These are phyloP conservation scores for Tetheella fluctuosa DNA, from an alignment of 2,888 invertebrate genomes.

Conservation along the genomic window DNA sequence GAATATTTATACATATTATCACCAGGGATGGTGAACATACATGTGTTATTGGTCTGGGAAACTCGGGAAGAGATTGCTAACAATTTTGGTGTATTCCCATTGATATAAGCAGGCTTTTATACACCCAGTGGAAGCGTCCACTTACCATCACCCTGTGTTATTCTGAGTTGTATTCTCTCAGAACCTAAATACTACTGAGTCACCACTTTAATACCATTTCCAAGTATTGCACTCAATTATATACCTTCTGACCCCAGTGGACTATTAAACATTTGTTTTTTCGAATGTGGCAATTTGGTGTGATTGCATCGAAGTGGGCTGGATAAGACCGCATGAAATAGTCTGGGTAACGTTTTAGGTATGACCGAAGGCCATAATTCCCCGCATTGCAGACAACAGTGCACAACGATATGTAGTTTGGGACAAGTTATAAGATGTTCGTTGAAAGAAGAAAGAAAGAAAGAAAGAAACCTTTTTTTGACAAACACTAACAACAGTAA, in stretches of 20 bases:
- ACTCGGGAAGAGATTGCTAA: no score
- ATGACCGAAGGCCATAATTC: slow-evolving; percentile 63
- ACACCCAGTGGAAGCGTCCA: no score
- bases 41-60: no score
- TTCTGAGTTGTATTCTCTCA: no score
- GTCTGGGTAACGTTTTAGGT: slow-evolving; percentile 33
- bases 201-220: no score
- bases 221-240: neutral
- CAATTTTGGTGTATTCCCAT: no score
- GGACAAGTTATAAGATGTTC: slow-evolving; percentile 31
- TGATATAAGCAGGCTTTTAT: no score
- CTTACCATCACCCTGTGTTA: no score
- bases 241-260: neutral
- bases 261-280: slow-evolving; percentile 17
- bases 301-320: slow-evolving; percentile 47
- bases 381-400: slow-evolving; percentile 70
- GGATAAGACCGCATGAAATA: slow-evolving; percentile 40
- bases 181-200: no score
- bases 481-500: no score
- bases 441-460: neutral
- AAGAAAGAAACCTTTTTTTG: neutral
- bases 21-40: no score
- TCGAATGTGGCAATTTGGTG: slow-evolving; percentile 26
- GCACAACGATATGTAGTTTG: slow-evolving; percentile 46
- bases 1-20: no score